These are phyloP conservation scores for Epistrophella euchroma DNA, from an alignment of 2,888 invertebrate species.

Conservation along the genomic window DNA sequence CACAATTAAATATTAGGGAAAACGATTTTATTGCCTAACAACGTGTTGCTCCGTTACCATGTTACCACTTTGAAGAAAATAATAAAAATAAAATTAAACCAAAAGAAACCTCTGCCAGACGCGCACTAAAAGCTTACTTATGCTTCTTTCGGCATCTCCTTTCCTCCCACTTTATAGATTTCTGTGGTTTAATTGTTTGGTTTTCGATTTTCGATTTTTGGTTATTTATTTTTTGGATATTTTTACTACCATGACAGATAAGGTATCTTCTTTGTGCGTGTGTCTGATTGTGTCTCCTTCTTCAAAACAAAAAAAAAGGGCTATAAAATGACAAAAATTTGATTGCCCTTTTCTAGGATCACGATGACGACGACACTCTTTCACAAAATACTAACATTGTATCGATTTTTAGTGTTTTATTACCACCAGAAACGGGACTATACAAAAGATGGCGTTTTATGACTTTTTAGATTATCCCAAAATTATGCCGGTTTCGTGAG, in stretches of 20 bases:
- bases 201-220: conserved; percentile 37
- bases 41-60: conserved; percentile 68
- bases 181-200: conserved; percentile 58
- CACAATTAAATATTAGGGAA: conserved; percentile 56
- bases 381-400: conserved; percentile 30
- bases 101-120: not conserved
- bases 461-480: conserved; percentile 36
- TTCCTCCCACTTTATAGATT: conserved; percentile 55
- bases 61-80: conserved; percentile 29
- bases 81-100: conserved; percentile 6
- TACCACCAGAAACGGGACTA: conserved; percentile 52
- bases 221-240: conserved; percentile 31
- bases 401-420: conserved; percentile 72
- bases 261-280: conserved; percentile 47
- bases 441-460: conserved; percentile 63
- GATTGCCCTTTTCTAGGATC: conserved; percentile 44
- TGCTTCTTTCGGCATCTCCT: conserved; percentile 36
- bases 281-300: conserved; percentile 10
- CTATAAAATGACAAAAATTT: conserved; percentile 66
- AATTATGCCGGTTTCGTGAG: not conserved
- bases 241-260: conserved; percentile 68
- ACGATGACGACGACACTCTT: conserved; percentile 27
- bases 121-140: conserved; percentile 53
- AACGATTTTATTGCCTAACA: conserved; percentile 67
- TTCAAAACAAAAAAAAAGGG: not conserved